A percentile compares a stretch with the other conserved stretches of the same genome.
These are phyloP conservation scores for Neoaliturus tenellus DNA, from an alignment of 2,888 invertebrate genomes.

Conservation along the genomic window DNA sequence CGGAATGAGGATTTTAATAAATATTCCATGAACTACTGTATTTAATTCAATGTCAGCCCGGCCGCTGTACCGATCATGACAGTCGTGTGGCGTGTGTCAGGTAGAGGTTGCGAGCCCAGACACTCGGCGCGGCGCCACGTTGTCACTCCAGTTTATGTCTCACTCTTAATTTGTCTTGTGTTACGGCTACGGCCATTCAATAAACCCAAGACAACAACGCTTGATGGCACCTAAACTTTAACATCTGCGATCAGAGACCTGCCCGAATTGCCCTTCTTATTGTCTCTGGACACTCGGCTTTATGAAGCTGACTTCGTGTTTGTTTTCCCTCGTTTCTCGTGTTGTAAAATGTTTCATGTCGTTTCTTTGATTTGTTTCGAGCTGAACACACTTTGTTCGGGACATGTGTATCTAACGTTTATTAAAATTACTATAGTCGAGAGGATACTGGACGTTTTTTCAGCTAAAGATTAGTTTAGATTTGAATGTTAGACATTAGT, in stretches of 20 bases:
- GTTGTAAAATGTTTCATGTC: neutral
- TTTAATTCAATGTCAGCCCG: too few species aligned
- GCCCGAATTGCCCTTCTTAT: slow-evolving; percentile 25
- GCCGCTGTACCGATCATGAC: too few species aligned
- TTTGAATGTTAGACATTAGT: too few species aligned
- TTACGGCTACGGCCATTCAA: slow-evolving; percentile 43
- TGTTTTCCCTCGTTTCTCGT: neutral
- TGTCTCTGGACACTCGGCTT: neutral
- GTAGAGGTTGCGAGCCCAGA: too few species aligned
- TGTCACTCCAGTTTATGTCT: slow-evolving; percentile 6
- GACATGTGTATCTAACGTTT: too few species aligned
- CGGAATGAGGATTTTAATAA: too few species aligned
- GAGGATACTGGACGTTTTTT: too few species aligned
- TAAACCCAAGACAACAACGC: slow-evolving; percentile 50
- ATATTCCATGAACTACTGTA: too few species aligned
- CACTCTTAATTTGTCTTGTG: slow-evolving; percentile 50
- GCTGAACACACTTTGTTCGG: too few species aligned
- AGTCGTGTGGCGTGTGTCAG: too few species aligned
- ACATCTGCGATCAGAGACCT: slow-evolving; percentile 39
- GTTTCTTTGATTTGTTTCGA: neutral
- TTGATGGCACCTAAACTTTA: slow-evolving; percentile 48
- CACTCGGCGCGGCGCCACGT: neutral
- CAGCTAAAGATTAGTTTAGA: too few species aligned
- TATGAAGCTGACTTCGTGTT: neutral
- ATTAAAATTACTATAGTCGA: too few species aligned